These are phyloP conservation scores for Sus scrofa DNA, from an alignment of 2,113 vertebrate genomes.

Conservation along the genomic window T2T-Sscrofa CM000824.6:77507001-77507500, in stretches of 20 bases:
- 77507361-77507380: background rate
- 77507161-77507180: background rate
- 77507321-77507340: background rate
- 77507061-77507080: background rate
- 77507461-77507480: background rate
- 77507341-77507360: background rate
- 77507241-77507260: background rate
- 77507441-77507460: background rate
- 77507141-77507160: background rate
- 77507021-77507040: background rate
- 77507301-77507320: background rate
- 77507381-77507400: background rate
- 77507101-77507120: background rate
- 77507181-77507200: background rate
- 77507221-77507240: too few species aligned
- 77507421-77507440: background rate
- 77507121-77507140: background rate
- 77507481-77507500: background rate
- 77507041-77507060: background rate
- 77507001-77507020: background rate
- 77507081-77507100: background rate
- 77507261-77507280: background rate
- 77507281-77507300: background rate
- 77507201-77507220: rapidly evolving
- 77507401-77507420: background rate